A percentile compares a stretch with the other conserved stretches of the same genome.
Conservation (phyloP, 1,140 invertebrate species). For the Melitaea cinxia region DNA sequence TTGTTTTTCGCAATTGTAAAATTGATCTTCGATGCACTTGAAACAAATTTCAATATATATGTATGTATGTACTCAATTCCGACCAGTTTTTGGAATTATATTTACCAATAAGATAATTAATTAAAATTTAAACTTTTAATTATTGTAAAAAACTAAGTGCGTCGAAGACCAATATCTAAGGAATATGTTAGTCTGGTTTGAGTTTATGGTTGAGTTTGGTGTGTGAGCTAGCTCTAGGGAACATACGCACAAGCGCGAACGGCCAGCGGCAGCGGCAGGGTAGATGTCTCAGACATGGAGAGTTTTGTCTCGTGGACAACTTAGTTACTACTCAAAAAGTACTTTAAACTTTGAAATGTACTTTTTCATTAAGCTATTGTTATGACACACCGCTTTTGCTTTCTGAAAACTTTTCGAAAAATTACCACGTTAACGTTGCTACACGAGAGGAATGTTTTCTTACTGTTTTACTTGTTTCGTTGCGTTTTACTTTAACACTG, state of each 20-base stretch:
- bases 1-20: constrained; percentile 23
- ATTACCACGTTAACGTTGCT: not conserved
- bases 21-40: constrained; percentile 12
- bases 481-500: constrained; percentile 39
- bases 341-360: not conserved
- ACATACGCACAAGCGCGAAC: constrained; percentile 41
- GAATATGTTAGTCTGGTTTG: not conserved
- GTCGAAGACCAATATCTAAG: not conserved
- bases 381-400: constrained; percentile 6
- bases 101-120: not conserved
- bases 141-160: not conserved
- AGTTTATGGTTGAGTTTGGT: not conserved
- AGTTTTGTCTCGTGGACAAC: constrained; percentile 54
- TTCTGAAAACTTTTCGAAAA: not conserved
- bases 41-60: constrained; percentile 15
- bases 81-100: constrained; percentile 4
- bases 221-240: constrained; percentile 11
- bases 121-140: not conserved
- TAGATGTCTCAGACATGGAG: constrained; percentile 60
- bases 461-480: constrained; percentile 17
- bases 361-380: constrained; percentile 8
- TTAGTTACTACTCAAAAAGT: constrained; percentile 23
- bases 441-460: constrained; percentile 7
- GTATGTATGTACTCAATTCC: not conserved
- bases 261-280: constrained; percentile 48